phyloP scores from a whole-genome alignment of 2,888 invertebrate genomes.

The Lepidochrysops patricia region DNA sequence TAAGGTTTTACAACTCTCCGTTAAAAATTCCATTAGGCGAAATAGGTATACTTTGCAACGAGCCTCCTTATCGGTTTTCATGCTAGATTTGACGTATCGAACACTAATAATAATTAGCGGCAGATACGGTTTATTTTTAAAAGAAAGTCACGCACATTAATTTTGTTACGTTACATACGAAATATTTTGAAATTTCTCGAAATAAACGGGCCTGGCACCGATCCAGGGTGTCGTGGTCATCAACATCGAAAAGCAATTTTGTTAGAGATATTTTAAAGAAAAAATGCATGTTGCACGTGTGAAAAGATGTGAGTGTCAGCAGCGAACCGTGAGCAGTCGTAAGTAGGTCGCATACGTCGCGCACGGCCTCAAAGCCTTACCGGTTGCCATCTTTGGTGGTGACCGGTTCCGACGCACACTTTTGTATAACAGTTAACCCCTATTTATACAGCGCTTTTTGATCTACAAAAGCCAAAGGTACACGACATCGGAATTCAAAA shows the following conservation, averaged over 20 bases:
- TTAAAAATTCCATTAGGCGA: background rate
- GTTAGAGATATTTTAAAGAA: background rate
- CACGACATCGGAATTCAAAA: background rate
- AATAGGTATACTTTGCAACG: background rate
- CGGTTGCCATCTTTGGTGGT: conserved; percentile 65
- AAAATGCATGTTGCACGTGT: background rate
- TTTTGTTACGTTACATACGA: conserved; percentile 3
- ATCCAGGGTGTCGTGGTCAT: conserved; percentile 19
- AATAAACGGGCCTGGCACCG: conserved; percentile 18
- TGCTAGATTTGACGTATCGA: background rate
- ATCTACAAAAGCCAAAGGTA: background rate
- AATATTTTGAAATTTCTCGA: conserved; percentile 3
- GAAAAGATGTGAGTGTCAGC: background rate
- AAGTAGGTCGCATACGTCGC: conserved; percentile 48
- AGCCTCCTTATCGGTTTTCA: background rate
- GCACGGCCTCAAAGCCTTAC: conserved; percentile 60
- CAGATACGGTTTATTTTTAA: conserved; percentile 5
- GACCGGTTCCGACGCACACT: conserved; percentile 60
- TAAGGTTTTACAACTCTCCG: conserved; percentile 4
- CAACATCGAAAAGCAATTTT: conserved; percentile 7
- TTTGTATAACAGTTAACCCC: conserved; percentile 47
- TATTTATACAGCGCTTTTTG: conserved; percentile 31
- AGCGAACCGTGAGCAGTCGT: conserved; percentile 32
- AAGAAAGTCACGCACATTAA: conserved; percentile 7
- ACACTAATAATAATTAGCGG: conserved; percentile 2